A percentile compares a stretch with the other conserved stretches of the same genome.
Evolutionary conservation across 2,113 vertebrate genomes (phyloP).

Genomic region (Aspiorhynchus laticeps): DNA sequence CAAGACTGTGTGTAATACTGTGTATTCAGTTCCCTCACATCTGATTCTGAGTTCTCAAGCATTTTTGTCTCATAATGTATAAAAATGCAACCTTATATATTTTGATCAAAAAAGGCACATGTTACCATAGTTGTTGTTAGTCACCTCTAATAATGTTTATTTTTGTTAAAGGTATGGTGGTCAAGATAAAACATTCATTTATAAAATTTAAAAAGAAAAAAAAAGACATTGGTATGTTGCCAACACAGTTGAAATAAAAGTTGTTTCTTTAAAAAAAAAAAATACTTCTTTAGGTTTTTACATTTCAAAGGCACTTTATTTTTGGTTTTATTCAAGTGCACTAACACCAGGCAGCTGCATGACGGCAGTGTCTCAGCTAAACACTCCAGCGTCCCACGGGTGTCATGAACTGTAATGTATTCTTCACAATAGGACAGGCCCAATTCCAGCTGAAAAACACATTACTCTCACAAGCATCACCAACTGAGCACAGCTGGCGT

Average conservation of each 20-base stretch:
- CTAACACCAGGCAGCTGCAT: constrained; percentile 20
- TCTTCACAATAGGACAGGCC: constrained; percentile 44
- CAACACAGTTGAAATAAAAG: constrained; percentile 87
- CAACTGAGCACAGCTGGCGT: constrained; percentile 31
- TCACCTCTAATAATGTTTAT: constrained; percentile 93
- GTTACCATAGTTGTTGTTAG: constrained; percentile 85
- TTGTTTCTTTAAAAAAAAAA: constrained; percentile 89
- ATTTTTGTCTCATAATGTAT: constrained; percentile 64
- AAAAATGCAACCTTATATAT: constrained; percentile 67
- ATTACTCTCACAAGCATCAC: constrained; percentile 15
- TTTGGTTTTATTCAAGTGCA: constrained; percentile 5
- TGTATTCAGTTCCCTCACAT: constrained; percentile 69
- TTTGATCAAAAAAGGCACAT: constrained; percentile 83
- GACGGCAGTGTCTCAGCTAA: neutral
- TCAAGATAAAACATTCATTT: constrained; percentile 89
- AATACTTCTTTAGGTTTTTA: constrained; percentile 61
- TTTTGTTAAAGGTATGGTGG: constrained; percentile 90
- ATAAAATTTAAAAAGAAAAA: constrained; percentile 67
- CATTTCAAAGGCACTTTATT: constrained; percentile 26
- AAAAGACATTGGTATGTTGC: constrained; percentile 84
- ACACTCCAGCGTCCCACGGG: constrained; percentile 7
- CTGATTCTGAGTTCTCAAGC: constrained; percentile 76
- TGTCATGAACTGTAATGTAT: constrained; percentile 37
- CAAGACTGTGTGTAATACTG: constrained; percentile 80
- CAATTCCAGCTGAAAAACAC: constrained; percentile 30